Percentiles rank a stretch among this genome's conserved stretches.
Conservation (phyloP, 2,113 vertebrate genomes). For the Osmerus mordax region DNA sequence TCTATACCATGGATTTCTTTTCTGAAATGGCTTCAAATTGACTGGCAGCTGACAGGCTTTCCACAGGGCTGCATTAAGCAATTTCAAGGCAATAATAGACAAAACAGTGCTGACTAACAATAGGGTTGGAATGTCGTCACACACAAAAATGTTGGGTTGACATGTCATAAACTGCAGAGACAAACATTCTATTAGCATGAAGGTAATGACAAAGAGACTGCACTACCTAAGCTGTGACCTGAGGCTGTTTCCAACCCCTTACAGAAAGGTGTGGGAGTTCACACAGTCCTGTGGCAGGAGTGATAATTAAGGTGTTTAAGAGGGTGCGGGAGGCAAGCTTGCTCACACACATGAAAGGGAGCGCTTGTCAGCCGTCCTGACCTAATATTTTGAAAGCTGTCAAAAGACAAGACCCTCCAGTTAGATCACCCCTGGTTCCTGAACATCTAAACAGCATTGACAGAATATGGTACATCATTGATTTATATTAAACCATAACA, state of each 20-base stretch:
- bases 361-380: conserved; percentile 47
- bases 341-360: conserved; percentile 61
- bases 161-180: conserved; percentile 31
- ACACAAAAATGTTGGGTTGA: background rate
- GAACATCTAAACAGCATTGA: conserved; percentile 12
- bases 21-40: conserved; percentile 9
- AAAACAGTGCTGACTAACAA: background rate
- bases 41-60: conserved; percentile 33
- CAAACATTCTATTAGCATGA: conserved; percentile 42
- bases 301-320: conserved; percentile 70
- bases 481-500: conserved; percentile 4
- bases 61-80: background rate
- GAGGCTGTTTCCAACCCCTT: conserved; percentile 51
- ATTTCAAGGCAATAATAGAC: background rate
- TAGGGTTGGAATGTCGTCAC: background rate
- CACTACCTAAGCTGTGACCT: conserved; percentile 44
- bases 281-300: conserved; percentile 49
- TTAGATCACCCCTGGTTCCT: conserved; percentile 24
- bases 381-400: conserved; percentile 58
- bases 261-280: conserved; percentile 48
- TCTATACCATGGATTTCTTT: conserved; percentile 9
- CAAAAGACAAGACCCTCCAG: conserved; percentile 42
- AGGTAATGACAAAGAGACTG: conserved; percentile 47
- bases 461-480: conserved; percentile 18
- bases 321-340: conserved; percentile 52